Evolutionary conservation across 2,888 invertebrate species (phyloP), one percentile per base, ranked within the genome.

Genomic region (Furcula furcula): DNA sequence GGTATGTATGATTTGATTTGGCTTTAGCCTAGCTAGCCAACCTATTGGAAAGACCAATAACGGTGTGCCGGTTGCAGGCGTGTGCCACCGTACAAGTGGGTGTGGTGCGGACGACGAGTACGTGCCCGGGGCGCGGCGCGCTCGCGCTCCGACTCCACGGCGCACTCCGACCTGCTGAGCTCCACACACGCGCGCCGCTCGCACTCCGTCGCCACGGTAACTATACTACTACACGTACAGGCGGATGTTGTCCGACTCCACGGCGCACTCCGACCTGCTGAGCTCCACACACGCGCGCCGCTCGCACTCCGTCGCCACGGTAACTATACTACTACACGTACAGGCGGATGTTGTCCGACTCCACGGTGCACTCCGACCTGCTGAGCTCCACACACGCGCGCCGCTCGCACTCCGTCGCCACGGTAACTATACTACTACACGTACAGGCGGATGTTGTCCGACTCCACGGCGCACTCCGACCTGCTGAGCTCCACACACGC

Each of bases 81-180:
- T 38, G 90, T 92, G 42, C 92, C 93, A 0, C 93, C 93, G 1
- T 93, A 93, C 74, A 91, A 92, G 40, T 93, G 93, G 93, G 68
- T 93, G 44, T 86, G 83, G 76, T 80, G 86, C 34, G 73, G 76
- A 0, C 69, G 91, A 68, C 65, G 74, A 12, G 71, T 34, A 65
- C 62, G 43, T 72, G 77, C 0, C 74, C 70, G 36, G 61, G 69
- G 1, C 75, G 87, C 18, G 82, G 85, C 26, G 83, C 86, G 7
- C 64, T 83, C 18, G 0, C 76, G 89, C 20, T 86, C 86, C 3
- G 89, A 89, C 54, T 89, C 88, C 21, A 87, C 89, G 1, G 89
- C 90, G 0, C 79, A 90, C 63, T 91, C 90, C 0, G 90, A 90
- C 48, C 82, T 91, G 26, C 87, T 90, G 44, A 91, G 90, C 52